Conservation (phyloP, 2,797 vertebrate genomes). For the Leptodon cayanensis region DNA sequence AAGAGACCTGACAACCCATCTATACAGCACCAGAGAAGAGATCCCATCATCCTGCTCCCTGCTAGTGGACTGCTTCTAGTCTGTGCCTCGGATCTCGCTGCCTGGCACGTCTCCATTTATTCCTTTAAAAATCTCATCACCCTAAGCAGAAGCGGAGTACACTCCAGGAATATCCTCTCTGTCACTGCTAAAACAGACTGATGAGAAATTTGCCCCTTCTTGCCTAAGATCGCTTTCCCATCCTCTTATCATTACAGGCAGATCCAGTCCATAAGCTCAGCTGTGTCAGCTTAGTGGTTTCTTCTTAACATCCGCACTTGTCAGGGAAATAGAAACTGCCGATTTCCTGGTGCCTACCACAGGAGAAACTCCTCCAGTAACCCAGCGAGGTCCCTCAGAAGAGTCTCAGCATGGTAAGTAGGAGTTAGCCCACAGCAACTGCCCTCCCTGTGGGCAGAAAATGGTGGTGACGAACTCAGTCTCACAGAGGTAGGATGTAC, state of each 20-base stretch:
- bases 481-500: not conserved
- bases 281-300: not conserved
- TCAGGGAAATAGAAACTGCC: not conserved
- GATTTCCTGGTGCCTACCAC: not conserved
- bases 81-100: not conserved
- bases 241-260: not conserved
- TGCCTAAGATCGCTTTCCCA: not conserved
- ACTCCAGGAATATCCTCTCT: not conserved
- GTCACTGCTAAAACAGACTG: not conserved
- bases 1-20: not conserved
- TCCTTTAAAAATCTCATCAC: not conserved
- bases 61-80: not conserved
- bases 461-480: not conserved
- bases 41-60: not conserved
- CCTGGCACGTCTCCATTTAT: not conserved
- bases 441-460: not conserved
- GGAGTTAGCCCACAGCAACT: not conserved
- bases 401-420: not conserved
- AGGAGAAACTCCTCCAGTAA: not conserved
- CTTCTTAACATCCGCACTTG: not conserved
- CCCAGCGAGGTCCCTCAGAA: not conserved
- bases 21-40: not conserved
- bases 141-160: not conserved
- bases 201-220: slow-evolving; percentile 4
- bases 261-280: not conserved